Percentiles rank a stretch among this genome's conserved stretches.
Evolutionary conservation across 2,888 invertebrate species (phyloP).

Genomic region (Brachyptera risi): DNA sequence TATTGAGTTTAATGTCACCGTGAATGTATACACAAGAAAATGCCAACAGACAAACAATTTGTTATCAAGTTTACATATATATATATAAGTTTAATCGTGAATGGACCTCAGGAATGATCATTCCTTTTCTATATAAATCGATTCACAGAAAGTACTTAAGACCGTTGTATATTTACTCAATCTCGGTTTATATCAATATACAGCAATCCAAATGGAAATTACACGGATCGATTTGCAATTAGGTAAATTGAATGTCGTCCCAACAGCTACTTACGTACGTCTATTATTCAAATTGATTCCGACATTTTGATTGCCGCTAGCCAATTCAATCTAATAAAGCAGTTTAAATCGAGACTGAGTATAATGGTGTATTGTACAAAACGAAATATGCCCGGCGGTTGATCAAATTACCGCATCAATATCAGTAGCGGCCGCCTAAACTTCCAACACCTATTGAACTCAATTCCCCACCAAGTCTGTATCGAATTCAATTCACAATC

Average conservation of each 20-base stretch:
- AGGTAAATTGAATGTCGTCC: slow-evolving; percentile 16
- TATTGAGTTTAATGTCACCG: too few relatives aligned
- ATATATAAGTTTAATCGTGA: too few relatives aligned
- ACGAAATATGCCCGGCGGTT: neutral
- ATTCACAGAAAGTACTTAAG: too few relatives aligned
- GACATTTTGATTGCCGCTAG: neutral
- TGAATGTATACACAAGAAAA: too few relatives aligned
- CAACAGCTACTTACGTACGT: neutral
- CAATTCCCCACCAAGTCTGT: too few relatives aligned
- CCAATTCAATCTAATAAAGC: slow-evolving; percentile 8
- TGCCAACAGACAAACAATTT: too few relatives aligned
- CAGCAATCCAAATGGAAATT: neutral
- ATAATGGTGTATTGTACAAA: neutral
- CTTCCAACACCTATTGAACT: neutral
- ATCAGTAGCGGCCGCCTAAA: slow-evolving; percentile 4
- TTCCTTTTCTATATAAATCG: too few relatives aligned
- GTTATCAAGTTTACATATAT: too few relatives aligned
- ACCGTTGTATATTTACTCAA: too few relatives aligned
- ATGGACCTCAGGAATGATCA: too few relatives aligned
- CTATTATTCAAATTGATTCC: slow-evolving; percentile 15
- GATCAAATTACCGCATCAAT: slow-evolving; percentile 6
- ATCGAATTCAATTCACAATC: slow-evolving; percentile 2
- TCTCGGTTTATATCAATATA: too few relatives aligned
- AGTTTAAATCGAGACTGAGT: neutral
- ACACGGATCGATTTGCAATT: neutral